These are phyloP conservation scores for Ostrea edulis DNA, from an alignment of 1,140 invertebrate species.

Conservation along the genomic window DNA sequence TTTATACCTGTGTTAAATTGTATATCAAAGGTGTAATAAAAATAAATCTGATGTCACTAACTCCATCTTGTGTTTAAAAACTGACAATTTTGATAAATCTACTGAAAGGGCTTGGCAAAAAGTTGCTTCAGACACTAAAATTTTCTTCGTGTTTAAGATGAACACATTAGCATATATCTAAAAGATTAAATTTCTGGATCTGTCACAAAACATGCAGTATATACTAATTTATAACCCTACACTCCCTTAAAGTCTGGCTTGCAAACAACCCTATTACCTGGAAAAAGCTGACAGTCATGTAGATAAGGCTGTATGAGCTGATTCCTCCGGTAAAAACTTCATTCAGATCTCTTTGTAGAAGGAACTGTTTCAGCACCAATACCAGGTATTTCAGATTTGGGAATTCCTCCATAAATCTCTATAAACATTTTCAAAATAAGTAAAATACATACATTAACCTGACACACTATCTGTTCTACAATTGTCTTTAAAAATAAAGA, in stretches of 20 bases:
- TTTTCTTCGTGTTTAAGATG: too few species aligned
- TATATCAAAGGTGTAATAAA: background rate
- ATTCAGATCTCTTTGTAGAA: constrained; percentile 97
- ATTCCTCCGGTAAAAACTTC: constrained; percentile 99
- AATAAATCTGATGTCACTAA: background rate
- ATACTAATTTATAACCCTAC: background rate
- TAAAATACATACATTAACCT: too few species aligned
- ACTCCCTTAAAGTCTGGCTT: background rate
- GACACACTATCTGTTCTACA: too few species aligned
- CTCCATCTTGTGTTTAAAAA: background rate
- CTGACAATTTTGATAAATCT: background rate
- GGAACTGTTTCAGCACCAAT: constrained; percentile 98
- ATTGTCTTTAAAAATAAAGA: too few species aligned
- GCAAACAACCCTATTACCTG: constrained; percentile 83
- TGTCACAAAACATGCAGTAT: too few species aligned
- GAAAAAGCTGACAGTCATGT: constrained; percentile 98
- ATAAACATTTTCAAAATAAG: constrained; percentile 53
- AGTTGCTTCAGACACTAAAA: background rate
- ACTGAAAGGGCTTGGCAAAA: too few species aligned
- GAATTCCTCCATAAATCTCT: constrained; percentile 83
- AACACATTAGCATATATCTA: too few species aligned
- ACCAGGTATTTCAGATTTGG: constrained; percentile 95
- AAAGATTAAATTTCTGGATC: too few species aligned
- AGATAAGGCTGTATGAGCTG: constrained; percentile 98
- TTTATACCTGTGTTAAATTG: background rate